These are phyloP conservation scores for Maconellicoccus hirsutus DNA, from an alignment of 1,140 invertebrate species.

Conservation along the genomic window DNA sequence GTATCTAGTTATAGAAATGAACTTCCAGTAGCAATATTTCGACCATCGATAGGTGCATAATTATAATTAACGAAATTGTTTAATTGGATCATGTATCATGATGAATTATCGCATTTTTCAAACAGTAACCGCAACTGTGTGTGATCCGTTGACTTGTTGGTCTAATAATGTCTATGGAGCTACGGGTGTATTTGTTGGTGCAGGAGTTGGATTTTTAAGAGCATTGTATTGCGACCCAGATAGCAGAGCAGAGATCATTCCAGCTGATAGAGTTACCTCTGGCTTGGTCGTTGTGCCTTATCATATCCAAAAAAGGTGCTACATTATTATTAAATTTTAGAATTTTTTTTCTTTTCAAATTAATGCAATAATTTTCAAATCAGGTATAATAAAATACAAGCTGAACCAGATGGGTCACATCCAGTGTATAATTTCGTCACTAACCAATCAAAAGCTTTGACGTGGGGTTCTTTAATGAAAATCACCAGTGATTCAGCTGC, in stretches of 20 bases:
- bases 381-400: too few species aligned
- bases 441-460: neutral
- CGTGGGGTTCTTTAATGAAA: neutral
- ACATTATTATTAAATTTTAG: too few species aligned
- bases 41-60: too few species aligned
- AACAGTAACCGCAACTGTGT: constrained; percentile 71
- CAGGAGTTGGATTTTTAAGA: constrained; percentile 41
- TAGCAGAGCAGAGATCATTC: constrained; percentile 18
- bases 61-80: too few species aligned
- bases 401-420: too few species aligned
- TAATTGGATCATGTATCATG: too few species aligned
- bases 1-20: too few species aligned
- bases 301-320: constrained; percentile 14
- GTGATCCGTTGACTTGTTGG: constrained; percentile 62
- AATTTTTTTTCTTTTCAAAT: too few species aligned
- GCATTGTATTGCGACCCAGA: neutral
- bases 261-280: neutral
- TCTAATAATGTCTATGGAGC: constrained; percentile 76
- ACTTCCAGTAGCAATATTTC: too few species aligned
- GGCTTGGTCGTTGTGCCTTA: neutral
- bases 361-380: too few species aligned
- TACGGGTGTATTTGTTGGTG: constrained; percentile 45
- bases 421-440: neutral
- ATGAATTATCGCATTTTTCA: too few species aligned
- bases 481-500: neutral